phyloP scores from a whole-genome alignment of 2,888 invertebrate genomes.

The Ormia ochracea region DNA sequence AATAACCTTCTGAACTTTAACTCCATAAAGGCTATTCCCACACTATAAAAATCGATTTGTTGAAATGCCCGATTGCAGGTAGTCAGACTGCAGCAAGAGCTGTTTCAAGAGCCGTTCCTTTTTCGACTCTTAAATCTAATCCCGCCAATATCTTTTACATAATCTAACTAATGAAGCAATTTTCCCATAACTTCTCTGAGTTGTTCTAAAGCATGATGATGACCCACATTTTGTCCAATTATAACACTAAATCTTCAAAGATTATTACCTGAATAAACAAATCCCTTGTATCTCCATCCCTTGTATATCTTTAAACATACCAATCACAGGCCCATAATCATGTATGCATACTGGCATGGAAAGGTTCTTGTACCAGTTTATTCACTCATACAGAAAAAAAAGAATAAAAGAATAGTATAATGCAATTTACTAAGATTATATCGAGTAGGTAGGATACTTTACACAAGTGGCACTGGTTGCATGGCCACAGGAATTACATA shows the following conservation, averaged over 20 bases:
- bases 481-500: constrained; percentile 33
- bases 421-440: constrained; percentile 19
- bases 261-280: constrained; percentile 33
- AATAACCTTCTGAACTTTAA: too few relatives aligned
- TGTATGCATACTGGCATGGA: not conserved
- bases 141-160: not conserved
- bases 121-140: not conserved
- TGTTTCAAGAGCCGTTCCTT: too few relatives aligned
- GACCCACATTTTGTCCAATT: constrained; percentile 45
- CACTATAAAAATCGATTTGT: too few relatives aligned
- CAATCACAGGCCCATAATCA: not conserved
- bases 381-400: not conserved
- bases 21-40: too few relatives aligned
- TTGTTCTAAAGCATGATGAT: constrained; percentile 7
- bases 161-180: constrained; percentile 3
- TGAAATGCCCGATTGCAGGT: too few relatives aligned
- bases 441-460: constrained; percentile 15
- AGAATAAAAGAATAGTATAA: not conserved
- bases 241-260: constrained; percentile 36
- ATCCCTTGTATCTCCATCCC: not conserved
- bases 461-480: constrained; percentile 14
- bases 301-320: not conserved
- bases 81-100: too few relatives aligned
- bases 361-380: not conserved
- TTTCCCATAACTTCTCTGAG: not conserved